phyloP scores from a whole-genome alignment of 2,888 invertebrate genomes.

The Cartodere bifasciata region DNA sequence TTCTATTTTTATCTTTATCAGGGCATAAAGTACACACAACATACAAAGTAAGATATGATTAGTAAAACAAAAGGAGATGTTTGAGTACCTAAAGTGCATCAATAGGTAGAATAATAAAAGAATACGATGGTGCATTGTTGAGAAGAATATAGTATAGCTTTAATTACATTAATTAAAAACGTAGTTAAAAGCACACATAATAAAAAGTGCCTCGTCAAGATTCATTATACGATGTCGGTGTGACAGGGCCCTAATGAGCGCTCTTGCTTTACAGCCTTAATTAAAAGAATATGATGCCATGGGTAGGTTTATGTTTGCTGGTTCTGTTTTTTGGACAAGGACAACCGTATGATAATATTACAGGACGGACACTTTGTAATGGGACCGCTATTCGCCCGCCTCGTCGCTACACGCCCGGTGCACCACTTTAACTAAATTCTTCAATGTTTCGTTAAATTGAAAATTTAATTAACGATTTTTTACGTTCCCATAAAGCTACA shows the following conservation, averaged over 20 bases:
- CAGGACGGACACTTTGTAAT: background rate
- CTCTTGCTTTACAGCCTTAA: conserved; percentile 35
- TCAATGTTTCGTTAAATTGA: too few relatives aligned
- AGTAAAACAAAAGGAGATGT: too few relatives aligned
- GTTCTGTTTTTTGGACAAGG: conserved; percentile 31
- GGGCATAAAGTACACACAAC: too few relatives aligned
- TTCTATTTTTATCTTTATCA: too few relatives aligned
- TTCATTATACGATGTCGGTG: conserved; percentile 34
- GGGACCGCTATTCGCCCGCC: background rate
- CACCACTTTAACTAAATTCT: too few relatives aligned
- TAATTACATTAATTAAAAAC: conserved; percentile 35
- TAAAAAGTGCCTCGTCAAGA: conserved; percentile 35
- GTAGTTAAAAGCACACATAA: conserved; percentile 32
- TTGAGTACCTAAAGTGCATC: too few relatives aligned
- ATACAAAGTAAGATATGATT: too few relatives aligned
- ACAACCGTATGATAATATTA: too few relatives aligned
- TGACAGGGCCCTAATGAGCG: conserved; percentile 35
- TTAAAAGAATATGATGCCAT: conserved; percentile 34
- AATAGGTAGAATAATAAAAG: background rate
- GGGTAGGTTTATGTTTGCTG: too few relatives aligned
- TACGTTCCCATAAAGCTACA: too few relatives aligned
- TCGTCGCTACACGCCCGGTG: too few relatives aligned
- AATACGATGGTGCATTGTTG: conserved; percentile 14
- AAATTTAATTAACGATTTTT: too few relatives aligned
- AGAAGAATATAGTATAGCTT: conserved; percentile 28